Conservation (phyloP, 2,113 vertebrate species). For the Macroglossus sobrinus region DNA sequence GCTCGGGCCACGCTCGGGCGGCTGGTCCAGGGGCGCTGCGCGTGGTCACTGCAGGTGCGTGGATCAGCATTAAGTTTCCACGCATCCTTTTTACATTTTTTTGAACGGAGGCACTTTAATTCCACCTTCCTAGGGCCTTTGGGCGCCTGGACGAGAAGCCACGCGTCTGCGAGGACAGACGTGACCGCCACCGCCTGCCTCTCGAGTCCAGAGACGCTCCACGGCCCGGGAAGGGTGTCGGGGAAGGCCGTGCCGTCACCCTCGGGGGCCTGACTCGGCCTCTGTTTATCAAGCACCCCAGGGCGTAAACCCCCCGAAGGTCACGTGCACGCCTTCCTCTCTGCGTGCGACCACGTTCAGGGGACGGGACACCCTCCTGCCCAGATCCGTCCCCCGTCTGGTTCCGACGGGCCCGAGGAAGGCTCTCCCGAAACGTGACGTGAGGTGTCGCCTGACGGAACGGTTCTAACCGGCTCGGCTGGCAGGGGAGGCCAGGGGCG, state of each 20-base stretch:
- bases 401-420: background rate
- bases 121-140: background rate
- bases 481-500: too few species aligned
- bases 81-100: background rate
- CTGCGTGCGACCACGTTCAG: rapidly evolving
- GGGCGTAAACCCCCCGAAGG: background rate
- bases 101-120: background rate
- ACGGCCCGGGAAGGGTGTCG: too few species aligned
- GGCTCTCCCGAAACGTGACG: background rate
- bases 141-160: rapidly evolving
- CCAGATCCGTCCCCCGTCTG: rapidly evolving
- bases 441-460: background rate
- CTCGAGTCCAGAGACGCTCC: rapidly evolving
- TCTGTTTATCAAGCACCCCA: background rate
- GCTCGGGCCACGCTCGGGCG: too few species aligned
- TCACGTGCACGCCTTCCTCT: rapidly evolving
- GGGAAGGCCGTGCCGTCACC: background rate
- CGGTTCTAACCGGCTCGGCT: too few species aligned
- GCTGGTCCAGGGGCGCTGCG: too few species aligned
- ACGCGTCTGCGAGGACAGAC: rapidly evolving
- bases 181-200: rapidly evolving
- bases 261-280: rapidly evolving
- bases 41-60: rapidly evolving
- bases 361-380: background rate
- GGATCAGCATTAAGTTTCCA: rapidly evolving